phyloP scores from a whole-genome alignment of 2,113 vertebrate genomes.

The Pionites leucogaster region DNA sequence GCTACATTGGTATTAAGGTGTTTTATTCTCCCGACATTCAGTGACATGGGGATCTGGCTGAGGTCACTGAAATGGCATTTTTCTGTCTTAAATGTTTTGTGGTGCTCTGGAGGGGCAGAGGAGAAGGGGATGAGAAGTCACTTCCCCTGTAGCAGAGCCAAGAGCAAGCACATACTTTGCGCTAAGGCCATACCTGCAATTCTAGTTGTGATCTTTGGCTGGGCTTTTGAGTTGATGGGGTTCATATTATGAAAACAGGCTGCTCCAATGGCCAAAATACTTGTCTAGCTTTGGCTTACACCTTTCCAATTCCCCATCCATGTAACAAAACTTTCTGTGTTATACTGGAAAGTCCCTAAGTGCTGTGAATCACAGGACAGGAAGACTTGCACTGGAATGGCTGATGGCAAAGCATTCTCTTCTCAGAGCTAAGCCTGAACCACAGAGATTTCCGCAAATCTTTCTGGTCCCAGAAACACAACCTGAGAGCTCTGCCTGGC shows the following conservation, averaged over 20 bases:
- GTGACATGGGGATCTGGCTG: neutral
- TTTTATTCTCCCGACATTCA: neutral
- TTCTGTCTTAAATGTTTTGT: neutral
- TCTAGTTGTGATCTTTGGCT: neutral
- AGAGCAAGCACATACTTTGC: neutral
- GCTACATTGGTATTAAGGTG: neutral
- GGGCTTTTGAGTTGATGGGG: neutral
- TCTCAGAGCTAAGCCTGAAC: neutral
- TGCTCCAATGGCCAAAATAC: neutral
- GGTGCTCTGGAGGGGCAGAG: neutral
- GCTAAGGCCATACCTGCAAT: neutral
- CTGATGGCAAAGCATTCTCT: neutral
- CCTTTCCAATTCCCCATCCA: neutral
- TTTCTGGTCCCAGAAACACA: neutral
- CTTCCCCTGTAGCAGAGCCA: neutral
- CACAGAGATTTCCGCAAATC: accelerated
- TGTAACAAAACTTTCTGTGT: neutral
- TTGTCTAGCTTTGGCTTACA: neutral
- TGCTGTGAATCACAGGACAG: accelerated
- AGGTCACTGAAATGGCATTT: neutral
- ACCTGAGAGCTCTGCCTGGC: neutral
- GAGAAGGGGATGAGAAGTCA: neutral
- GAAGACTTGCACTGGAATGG: neutral
- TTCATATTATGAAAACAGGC: neutral
- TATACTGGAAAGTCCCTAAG: neutral